Evolutionary conservation across 2,113 vertebrate species (phyloP).

Genomic region (Lynx canadensis): DNA sequence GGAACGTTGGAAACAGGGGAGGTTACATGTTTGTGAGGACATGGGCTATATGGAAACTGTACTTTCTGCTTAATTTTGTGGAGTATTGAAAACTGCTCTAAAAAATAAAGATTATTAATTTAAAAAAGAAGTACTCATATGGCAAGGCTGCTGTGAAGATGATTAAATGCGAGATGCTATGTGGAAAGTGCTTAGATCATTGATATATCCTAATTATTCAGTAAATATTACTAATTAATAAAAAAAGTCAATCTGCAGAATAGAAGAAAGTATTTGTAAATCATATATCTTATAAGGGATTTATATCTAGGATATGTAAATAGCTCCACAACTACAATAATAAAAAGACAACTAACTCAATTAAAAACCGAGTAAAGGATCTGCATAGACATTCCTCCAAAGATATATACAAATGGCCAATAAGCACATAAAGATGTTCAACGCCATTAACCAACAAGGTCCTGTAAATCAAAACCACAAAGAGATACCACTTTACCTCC

Average conservation of each 20-base stretch:
- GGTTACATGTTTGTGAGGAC: not conserved
- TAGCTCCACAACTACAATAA: not conserved
- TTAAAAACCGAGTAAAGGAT: not conserved
- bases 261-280: not conserved
- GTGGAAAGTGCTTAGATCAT: not conserved
- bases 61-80: not conserved
- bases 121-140: not conserved
- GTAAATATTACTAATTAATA: not conserved
- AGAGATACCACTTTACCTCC: not conserved
- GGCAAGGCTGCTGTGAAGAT: not conserved
- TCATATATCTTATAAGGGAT: not conserved
- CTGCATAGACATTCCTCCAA: not conserved
- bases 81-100: not conserved
- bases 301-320: not conserved
- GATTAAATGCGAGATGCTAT: not conserved
- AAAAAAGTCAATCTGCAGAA: not conserved
- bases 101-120: not conserved
- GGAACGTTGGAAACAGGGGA: not conserved
- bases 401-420: not conserved
- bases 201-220: not conserved
- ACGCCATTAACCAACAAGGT: not conserved
- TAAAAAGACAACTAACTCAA: not conserved
- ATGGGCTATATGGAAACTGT: not conserved
- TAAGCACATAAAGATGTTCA: not conserved
- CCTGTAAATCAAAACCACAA: not conserved